Evolutionary conservation across 2,113 vertebrate species (phyloP), one percentile per base, ranked within the genome.

Genomic region (Scalopus aquaticus): DNA sequence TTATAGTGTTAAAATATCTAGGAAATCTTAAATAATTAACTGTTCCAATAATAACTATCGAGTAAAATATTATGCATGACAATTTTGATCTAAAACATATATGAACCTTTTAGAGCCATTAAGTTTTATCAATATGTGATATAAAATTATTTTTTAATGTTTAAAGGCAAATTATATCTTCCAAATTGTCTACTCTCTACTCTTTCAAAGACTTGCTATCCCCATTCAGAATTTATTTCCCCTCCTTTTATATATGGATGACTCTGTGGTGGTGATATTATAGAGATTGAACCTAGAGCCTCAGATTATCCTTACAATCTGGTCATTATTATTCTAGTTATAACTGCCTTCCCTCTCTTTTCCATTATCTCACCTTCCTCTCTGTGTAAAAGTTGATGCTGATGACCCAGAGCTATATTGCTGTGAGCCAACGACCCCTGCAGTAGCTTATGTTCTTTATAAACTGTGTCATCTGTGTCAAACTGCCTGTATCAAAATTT

Each of bases 11-110:
- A 60, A 89, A 81, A 39, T 83, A 32, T 2, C 2, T 85, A 54
- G 8, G 44, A 46, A 90, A 73, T 78, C 37, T 76, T 78, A 89
- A 88, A 24, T 62, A 70, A 87, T 49, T 82, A 44, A n/a, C 7
- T 73, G 12, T 64, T 35, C 22, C 78, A 15, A 79, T 62, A 49
- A 88, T 74, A 76, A 46, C n/a, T 46, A 77, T 64, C 6, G 69
- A 78, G 30, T 49, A 91, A 70, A 60, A 56, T 64, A 56, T 44
- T 76, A 82, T 44, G 10, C 35, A 37, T 42, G 49, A 42, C 5
- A 64, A 44, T 84, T 90, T 86, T 35, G 8, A 79, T 39, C 28
- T 64, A 74, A 82, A 79, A 44, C 7, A 56, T 46, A 78, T 60
- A 30, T 62, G 28, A 87, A 93, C 6, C 2, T 87, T 72, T 73